Conservation (phyloP, 2,113 vertebrate species). For the Neodon shergylaensis region DNA sequence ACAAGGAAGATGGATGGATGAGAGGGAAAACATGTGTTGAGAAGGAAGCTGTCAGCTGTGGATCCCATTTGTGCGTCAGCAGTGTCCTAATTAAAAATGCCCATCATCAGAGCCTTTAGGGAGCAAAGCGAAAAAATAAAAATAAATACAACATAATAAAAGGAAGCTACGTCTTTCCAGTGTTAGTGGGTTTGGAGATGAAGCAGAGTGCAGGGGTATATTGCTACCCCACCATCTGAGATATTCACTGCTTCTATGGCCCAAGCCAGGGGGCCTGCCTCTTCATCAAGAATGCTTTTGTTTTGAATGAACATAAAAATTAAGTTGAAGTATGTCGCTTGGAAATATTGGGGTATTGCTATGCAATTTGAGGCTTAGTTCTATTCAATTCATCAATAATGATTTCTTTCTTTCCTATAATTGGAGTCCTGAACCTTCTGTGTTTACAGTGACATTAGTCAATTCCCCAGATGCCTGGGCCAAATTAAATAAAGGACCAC, state of each 20-base stretch:
- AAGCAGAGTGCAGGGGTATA: neutral
- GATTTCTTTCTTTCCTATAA: conserved; percentile 69
- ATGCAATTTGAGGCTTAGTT: conserved; percentile 20
- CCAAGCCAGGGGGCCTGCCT: conserved; percentile 30
- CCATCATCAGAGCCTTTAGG: conserved; percentile 62
- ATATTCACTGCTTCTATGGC: conserved; percentile 30
- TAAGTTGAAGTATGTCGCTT: neutral
- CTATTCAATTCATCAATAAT: conserved; percentile 66
- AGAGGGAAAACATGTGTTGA: conserved; percentile 74
- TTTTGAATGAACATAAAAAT: conserved; percentile 21
- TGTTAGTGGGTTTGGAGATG: conserved; percentile 13
- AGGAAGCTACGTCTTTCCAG: neutral
- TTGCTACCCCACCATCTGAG: neutral
- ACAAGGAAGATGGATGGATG: conserved; percentile 80
- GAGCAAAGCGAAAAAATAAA: neutral
- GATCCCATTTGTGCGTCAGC: conserved; percentile 62
- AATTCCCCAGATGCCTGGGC: conserved; percentile 66
- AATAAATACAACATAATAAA: neutral
- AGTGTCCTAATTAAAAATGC: conserved; percentile 81
- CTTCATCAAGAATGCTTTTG: conserved; percentile 39
- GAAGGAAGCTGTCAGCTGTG: conserved; percentile 76
- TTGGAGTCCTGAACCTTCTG: conserved; percentile 56
- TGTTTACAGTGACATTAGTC: conserved; percentile 76
- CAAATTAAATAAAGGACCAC: conserved; percentile 80
- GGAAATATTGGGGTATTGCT: conserved; percentile 4